These are phyloP conservation scores for Lichenostomus cassidix DNA, from an alignment of 2,113 vertebrate species.

Conservation along the genomic window DNA sequence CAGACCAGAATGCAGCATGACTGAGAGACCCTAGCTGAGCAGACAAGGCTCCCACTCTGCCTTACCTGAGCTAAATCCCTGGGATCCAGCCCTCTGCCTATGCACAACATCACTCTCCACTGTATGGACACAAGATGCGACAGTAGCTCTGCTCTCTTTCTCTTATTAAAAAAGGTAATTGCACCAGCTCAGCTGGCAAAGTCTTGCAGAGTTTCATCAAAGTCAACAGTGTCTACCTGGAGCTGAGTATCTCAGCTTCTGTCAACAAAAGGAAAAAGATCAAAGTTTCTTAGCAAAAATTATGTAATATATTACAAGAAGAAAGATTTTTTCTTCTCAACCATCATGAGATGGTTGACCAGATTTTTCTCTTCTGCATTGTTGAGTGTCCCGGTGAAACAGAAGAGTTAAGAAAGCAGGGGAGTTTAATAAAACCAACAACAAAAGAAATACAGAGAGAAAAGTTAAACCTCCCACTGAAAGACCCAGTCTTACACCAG, in stretches of 20 bases:
- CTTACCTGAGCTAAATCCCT: neutral
- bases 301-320: neutral
- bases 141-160: neutral
- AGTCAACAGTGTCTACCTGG: neutral
- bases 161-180: neutral
- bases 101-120: fast-evolving
- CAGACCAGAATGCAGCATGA: neutral
- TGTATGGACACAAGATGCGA: fast-evolving
- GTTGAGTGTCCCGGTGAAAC: neutral
- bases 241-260: neutral
- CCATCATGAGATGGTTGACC: fast-evolving
- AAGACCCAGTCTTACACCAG: neutral
- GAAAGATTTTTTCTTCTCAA: neutral
- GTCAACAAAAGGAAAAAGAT: neutral
- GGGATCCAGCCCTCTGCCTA: neutral
- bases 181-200: neutral
- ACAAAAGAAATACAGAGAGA: neutral
- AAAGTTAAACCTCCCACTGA: neutral
- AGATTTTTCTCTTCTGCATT: neutral
- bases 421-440: neutral
- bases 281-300: neutral
- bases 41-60: fast-evolving
- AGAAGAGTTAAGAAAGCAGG: neutral
- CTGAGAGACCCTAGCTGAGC: neutral
- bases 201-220: neutral